phyloP scores from a whole-genome alignment of 2,888 invertebrate genomes.

The Bibio marci region DNA sequence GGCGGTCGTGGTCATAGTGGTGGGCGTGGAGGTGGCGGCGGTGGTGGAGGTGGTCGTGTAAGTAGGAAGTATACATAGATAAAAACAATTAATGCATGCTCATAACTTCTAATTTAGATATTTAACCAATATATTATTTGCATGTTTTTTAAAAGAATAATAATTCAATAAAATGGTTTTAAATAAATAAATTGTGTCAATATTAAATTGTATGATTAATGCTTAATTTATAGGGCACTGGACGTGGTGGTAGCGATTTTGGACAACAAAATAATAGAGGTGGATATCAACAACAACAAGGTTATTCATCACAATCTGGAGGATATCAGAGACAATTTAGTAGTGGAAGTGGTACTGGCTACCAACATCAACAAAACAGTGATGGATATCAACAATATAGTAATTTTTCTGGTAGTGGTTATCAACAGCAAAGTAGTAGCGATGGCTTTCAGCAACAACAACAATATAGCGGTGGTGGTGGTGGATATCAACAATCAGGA shows the following conservation, averaged over 20 bases:
- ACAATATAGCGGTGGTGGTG: constrained; percentile 12
- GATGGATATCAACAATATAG: constrained; percentile 8
- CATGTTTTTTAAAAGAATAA: background rate
- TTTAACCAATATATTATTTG: background rate
- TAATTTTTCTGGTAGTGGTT: constrained; percentile 6
- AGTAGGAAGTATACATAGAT: constrained; percentile 11
- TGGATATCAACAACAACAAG: constrained; percentile 3
- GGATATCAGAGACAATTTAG: constrained; percentile 10
- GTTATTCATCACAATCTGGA: background rate
- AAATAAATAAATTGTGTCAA: too few relatives aligned
- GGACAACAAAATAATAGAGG: constrained; percentile 7
- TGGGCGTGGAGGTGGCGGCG: constrained; percentile 26
- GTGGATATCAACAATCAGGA: constrained; percentile 16
- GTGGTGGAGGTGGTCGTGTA: constrained; percentile 21
- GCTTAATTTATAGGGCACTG: background rate
- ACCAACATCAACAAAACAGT: constrained; percentile 7
- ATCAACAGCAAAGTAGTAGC: constrained; percentile 8
- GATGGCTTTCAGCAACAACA: constrained; percentile 8
- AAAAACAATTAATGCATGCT: background rate
- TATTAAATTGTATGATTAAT: too few relatives aligned
- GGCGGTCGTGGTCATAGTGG: too few relatives aligned
- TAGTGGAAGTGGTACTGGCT: constrained; percentile 13
- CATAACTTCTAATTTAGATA: constrained; percentile 3
- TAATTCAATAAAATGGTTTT: background rate
- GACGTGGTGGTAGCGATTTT: constrained; percentile 12